These are phyloP conservation scores for Stegastes partitus DNA, from an alignment of 2,113 vertebrate genomes.

Conservation along the genomic window DNA sequence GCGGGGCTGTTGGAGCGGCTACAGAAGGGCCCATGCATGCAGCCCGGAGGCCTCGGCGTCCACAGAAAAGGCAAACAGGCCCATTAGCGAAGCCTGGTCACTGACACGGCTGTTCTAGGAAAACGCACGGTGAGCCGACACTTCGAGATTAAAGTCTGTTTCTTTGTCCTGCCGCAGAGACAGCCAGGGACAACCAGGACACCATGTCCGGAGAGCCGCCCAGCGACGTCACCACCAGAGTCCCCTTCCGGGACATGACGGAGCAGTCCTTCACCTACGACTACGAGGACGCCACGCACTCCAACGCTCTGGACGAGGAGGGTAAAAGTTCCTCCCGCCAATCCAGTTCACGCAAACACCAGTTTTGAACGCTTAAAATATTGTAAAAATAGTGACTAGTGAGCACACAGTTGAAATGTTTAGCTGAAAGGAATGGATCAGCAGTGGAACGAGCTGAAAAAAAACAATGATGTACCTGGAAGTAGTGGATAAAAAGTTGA, in stretches of 20 bases:
- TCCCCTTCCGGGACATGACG: conserved; percentile 74
- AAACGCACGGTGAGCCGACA: conserved; percentile 13
- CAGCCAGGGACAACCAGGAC: conserved; percentile 89
- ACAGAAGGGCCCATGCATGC: conserved; percentile 49
- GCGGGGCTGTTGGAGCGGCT: conserved; percentile 53
- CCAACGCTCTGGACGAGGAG: conserved; percentile 80
- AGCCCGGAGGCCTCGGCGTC: background rate
- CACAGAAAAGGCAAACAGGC: conserved; percentile 28
- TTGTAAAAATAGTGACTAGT: too few species aligned
- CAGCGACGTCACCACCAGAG: conserved; percentile 82
- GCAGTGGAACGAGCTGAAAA: too few species aligned
- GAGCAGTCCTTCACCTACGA: conserved; percentile 78
- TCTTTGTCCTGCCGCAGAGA: conserved; percentile 69
- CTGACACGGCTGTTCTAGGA: conserved; percentile 6
- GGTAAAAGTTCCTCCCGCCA: conserved; percentile 68
- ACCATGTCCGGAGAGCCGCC: conserved; percentile 89
- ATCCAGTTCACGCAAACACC: background rate
- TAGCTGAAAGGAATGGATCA: too few species aligned
- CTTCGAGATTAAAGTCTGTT: background rate
- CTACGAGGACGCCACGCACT: conserved; percentile 86
- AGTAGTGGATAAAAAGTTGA: too few species aligned
- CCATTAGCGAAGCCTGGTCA: conserved; percentile 24
- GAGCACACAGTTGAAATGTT: too few species aligned
- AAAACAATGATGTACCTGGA: too few species aligned
- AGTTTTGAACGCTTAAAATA: too few species aligned